phyloP scores from a whole-genome alignment of 92 coral and sea anemone genomes.

The Micromussa lordhowensis region DNA sequence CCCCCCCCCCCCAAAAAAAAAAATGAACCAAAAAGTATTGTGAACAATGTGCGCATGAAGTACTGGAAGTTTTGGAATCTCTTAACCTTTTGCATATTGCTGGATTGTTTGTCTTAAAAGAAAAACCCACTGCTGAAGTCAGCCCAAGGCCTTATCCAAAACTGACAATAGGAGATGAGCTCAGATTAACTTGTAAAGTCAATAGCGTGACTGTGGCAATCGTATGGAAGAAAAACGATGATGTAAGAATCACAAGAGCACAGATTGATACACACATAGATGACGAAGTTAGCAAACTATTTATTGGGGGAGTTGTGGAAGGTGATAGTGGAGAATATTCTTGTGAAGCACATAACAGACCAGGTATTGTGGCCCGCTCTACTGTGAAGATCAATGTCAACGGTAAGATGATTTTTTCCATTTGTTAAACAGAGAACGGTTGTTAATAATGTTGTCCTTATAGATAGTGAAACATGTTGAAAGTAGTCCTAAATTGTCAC shows the following conservation, averaged over 20 bases:
- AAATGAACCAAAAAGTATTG: no score
- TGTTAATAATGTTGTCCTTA: no score
- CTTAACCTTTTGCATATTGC: not conserved
- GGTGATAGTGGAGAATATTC: conserved; percentile 3
- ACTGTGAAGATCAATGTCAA: not conserved
- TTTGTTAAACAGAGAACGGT: no score
- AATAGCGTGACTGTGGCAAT: not conserved
- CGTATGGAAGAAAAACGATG: not conserved
- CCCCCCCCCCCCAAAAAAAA: no score
- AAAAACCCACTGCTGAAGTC: not conserved
- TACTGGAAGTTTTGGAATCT: no score
- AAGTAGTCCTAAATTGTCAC: no score
- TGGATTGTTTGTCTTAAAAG: not conserved
- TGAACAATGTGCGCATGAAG: no score
- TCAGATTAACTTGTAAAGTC: not conserved
- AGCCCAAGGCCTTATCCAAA: not conserved
- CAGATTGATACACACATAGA: not conserved
- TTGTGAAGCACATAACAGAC: not conserved
- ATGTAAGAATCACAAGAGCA: not conserved
- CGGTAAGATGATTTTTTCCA: not conserved
- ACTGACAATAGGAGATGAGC: not conserved
- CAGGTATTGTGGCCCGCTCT: not conserved
- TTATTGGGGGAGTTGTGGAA: not conserved
- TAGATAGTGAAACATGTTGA: no score
- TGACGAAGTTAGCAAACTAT: not conserved